A percentile compares a stretch with the other conserved stretches of the same genome.
Conservation (phyloP, 1,140 invertebrate species). For the Euborellia annulipes region DNA sequence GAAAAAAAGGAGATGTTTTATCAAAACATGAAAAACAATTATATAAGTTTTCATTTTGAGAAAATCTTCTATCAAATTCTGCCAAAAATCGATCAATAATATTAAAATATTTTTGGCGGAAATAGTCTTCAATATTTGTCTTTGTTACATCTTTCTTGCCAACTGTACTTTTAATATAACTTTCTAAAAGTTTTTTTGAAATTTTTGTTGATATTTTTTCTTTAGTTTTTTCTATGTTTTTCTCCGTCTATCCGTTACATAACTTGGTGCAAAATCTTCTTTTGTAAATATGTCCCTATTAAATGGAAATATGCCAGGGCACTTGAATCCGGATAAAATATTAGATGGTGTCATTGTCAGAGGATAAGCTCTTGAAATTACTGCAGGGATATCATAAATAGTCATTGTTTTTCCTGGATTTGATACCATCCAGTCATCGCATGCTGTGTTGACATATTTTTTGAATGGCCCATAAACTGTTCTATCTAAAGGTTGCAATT, state of each 20-base stretch:
- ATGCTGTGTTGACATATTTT: slow-evolving; percentile 28
- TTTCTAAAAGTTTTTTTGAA: too few relatives aligned
- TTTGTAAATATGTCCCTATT: slow-evolving; percentile 19
- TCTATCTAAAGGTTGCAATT: slow-evolving; percentile 27
- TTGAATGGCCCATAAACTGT: slow-evolving; percentile 25
- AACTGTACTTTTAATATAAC: too few relatives aligned
- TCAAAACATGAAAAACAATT: too few relatives aligned
- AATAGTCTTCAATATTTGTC: too few relatives aligned
- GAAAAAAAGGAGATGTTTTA: too few relatives aligned
- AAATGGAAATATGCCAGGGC: slow-evolving; percentile 18
- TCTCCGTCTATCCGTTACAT: slow-evolving; percentile 24
- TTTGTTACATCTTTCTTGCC: too few relatives aligned
- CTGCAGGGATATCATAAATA: slow-evolving; percentile 21
- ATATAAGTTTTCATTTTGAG: too few relatives aligned
- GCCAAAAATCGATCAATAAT: too few relatives aligned
- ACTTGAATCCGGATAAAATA: slow-evolving; percentile 19
- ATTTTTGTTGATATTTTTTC: too few relatives aligned
- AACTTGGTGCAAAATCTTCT: slow-evolving; percentile 21
- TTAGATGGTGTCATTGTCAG: slow-evolving; percentile 20
- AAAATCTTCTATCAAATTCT: too few relatives aligned
- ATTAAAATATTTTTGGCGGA: too few relatives aligned
- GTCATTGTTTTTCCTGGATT: slow-evolving; percentile 19
- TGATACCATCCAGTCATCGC: slow-evolving; percentile 15
- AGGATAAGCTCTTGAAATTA: slow-evolving; percentile 15
- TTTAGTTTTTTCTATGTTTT: too few relatives aligned